Evolutionary conservation across 2,113 vertebrate species (phyloP), one percentile per base, ranked within the genome.

Genomic region (Cromileptes altivelis): DNA sequence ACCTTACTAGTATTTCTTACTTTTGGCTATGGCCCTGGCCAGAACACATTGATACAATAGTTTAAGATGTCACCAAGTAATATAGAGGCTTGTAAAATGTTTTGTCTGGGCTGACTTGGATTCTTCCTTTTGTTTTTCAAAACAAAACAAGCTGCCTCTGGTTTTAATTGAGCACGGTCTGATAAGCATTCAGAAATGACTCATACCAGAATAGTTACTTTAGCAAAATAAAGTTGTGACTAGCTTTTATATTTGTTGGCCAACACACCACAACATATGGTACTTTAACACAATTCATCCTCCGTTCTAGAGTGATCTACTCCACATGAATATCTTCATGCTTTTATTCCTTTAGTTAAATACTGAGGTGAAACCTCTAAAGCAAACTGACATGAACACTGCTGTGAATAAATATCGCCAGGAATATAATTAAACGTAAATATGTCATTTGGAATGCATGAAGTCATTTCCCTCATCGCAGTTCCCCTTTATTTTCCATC

Each of bases 391-490:
- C 30, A 50, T 19, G 12, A 53, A 65, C 67, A 47, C 42, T 25
- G 21, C 40, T 45, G 61, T 52, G 57, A 69, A 77, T 50, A 27
- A 63, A 82, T 25, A 23, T 17, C 3, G 3, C 12, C 9, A 21
- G 55, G 33, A 86, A 69, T 53, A 65, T 33, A 82, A 75, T 63
- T 57, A 67, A 42, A 75, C 1, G 12, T 23, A 42, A 47, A 82
- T 80, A 62, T 77, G 58, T 86, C 63, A 76, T 78, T 81, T 52
- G 30, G 65, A 76, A 71, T 70, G 64, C 60, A 80, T 86, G 69
- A 80, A 76, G 77, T 80, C 25, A 70, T 64, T 84, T 55, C 80
- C 55, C 49, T 70, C n/a, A 9, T 57, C 42, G 65, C 0, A 27
- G 55, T n/a, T 70, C 27, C 73, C 68, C 70, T 73, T 78, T 33